These are phyloP conservation scores for Catostomus latipinnis DNA, from an alignment of 2,797 vertebrate species.

Conservation along the genomic window DNA sequence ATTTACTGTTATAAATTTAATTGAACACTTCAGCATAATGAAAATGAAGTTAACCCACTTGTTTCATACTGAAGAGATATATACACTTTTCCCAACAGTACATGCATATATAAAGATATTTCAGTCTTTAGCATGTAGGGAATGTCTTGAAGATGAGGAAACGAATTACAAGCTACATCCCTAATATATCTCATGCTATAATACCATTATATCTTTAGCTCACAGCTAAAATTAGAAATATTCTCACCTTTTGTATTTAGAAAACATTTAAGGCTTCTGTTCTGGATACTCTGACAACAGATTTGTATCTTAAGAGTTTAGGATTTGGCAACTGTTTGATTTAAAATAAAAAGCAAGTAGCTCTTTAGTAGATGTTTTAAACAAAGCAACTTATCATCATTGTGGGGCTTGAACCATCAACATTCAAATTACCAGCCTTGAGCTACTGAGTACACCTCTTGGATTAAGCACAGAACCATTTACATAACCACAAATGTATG, in stretches of 20 bases:
- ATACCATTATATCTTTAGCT: background rate
- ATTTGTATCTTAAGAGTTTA: too few relatives aligned
- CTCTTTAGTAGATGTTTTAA: too few relatives aligned
- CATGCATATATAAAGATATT: too few relatives aligned
- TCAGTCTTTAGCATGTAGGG: background rate
- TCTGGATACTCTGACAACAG: background rate
- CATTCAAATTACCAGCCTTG: too few relatives aligned
- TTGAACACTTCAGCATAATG: background rate
- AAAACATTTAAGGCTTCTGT: constrained; percentile 7
- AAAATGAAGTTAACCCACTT: too few relatives aligned
- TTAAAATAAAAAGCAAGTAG: too few relatives aligned
- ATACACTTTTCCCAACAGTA: too few relatives aligned
- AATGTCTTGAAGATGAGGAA: background rate
- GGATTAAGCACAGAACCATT: background rate
- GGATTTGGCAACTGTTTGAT: too few relatives aligned
- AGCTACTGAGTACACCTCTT: too few relatives aligned
- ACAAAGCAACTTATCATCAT: too few relatives aligned
- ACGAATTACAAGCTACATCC: background rate
- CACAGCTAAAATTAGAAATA: background rate
- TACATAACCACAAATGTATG: background rate
- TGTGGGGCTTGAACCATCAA: too few relatives aligned
- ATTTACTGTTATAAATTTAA: background rate
- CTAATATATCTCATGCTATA: background rate
- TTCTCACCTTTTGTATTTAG: constrained; percentile 15
- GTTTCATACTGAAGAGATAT: too few relatives aligned